Evolutionary conservation across 2,888 invertebrate genomes (phyloP).

Genomic region (Agonopterix alstromeriana): DNA sequence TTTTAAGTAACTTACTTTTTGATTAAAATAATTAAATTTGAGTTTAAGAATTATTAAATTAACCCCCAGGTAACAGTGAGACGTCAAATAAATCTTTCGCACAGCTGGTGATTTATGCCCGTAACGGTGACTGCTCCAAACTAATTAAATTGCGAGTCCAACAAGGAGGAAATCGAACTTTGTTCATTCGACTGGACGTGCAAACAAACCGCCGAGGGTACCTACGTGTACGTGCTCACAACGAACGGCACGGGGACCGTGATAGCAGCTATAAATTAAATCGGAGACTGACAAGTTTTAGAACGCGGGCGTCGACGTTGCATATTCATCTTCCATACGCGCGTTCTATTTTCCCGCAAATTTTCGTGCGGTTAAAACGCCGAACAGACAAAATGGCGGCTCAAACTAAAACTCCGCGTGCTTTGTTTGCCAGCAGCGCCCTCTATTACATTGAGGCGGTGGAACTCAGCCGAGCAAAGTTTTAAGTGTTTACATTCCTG

Average conservation of each 20-base stretch:
- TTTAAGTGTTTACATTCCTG: slow-evolving; percentile 74
- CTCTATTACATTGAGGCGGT: slow-evolving; percentile 50
- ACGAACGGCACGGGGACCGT: slow-evolving; percentile 23
- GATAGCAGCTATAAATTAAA: slow-evolving; percentile 39
- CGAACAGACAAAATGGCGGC: slow-evolving; percentile 54
- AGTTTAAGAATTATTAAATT: slow-evolving; percentile 7
- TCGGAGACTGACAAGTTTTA: slow-evolving; percentile 29
- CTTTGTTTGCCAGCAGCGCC: slow-evolving; percentile 65
- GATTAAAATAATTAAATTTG: no score
- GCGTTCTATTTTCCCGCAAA: slow-evolving; percentile 41
- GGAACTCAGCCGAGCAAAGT: slow-evolving; percentile 57
- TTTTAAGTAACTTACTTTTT: no score
- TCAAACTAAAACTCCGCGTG: slow-evolving; percentile 52
- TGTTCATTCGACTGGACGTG: slow-evolving; percentile 14
- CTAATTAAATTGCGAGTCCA: slow-evolving; percentile 26
- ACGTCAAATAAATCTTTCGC: slow-evolving; percentile 11
- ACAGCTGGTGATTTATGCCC: slow-evolving; percentile 22
- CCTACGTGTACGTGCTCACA: slow-evolving; percentile 5
- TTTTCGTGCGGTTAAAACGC: slow-evolving; percentile 54
- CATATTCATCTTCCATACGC: slow-evolving; percentile 63
- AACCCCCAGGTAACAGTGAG: slow-evolving; percentile 4
- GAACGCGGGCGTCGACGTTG: slow-evolving; percentile 36
- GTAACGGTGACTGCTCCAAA: slow-evolving; percentile 12
- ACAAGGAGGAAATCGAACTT: slow-evolving; percentile 18
- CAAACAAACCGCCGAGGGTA: slow-evolving; percentile 15